Percentiles rank a stretch among this genome's conserved stretches.
Conservation (phyloP, 2,888 invertebrate species). For the Halocaridina rubra region DNA sequence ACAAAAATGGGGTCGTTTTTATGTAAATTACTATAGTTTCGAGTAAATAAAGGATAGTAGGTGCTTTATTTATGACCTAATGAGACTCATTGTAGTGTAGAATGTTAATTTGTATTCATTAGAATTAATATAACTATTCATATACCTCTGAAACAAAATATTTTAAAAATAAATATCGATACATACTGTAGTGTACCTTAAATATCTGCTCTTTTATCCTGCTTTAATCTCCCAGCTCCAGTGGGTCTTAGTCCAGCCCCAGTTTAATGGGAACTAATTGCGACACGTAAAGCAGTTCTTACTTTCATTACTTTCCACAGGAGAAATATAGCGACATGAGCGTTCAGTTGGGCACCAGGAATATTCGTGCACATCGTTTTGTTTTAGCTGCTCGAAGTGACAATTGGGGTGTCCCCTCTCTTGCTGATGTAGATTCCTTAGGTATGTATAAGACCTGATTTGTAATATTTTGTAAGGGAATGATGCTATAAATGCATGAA, state of each 20-base stretch:
- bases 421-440: conserved; percentile 77
- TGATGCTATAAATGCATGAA: too few species aligned
- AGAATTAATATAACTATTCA: too few species aligned
- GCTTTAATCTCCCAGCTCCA: not conserved
- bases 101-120: too few species aligned
- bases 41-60: too few species aligned
- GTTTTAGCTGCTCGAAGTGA: conserved; percentile 88
- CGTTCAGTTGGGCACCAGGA: conserved; percentile 78
- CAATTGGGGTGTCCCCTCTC: conserved; percentile 82
- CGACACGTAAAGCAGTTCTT: not conserved
- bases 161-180: too few species aligned
- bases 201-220: not conserved
- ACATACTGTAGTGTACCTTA: conserved; percentile 71
- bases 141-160: too few species aligned
- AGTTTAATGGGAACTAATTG: not conserved
- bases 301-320: conserved; percentile 10
- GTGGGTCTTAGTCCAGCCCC: not conserved
- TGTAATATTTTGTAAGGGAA: too few species aligned
- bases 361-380: conserved; percentile 88
- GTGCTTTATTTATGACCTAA: too few species aligned
- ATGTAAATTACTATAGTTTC: too few species aligned
- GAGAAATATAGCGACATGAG: conserved; percentile 77
- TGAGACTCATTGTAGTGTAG: too few species aligned
- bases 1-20: too few species aligned
- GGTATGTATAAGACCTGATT: too few species aligned